phyloP scores from a whole-genome alignment of 1,140 invertebrate species.

The Megalopta genalis region DNA sequence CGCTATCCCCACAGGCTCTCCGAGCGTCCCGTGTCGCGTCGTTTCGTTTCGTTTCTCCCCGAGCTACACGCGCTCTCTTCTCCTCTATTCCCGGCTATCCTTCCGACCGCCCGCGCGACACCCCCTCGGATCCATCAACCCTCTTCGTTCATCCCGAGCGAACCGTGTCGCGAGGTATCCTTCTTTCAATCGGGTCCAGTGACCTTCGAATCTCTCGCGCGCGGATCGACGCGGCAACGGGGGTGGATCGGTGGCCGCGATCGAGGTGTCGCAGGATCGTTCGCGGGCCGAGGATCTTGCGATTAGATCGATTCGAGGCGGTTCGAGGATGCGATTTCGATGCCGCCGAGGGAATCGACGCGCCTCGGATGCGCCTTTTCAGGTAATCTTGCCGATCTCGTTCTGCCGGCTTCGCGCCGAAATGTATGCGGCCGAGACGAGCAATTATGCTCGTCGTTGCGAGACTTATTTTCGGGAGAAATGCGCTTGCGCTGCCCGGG shows the following conservation, averaged over 20 bases:
- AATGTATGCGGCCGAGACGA: too few species aligned
- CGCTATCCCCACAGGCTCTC: too few species aligned
- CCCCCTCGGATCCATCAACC: neutral
- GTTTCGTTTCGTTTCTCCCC: neutral
- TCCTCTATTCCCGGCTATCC: neutral
- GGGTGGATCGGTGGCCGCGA: neutral
- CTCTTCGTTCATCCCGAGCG: neutral
- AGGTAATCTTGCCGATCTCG: too few species aligned
- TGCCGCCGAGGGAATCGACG: too few species aligned
- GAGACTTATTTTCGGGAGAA: too few species aligned
- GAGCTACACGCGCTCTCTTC: neutral
- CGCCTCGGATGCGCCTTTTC: too few species aligned
- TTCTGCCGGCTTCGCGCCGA: too few species aligned
- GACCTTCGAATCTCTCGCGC: conserved; percentile 31
- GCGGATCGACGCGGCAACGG: neutral
- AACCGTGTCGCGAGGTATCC: conserved; percentile 4
- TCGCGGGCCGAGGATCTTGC: neutral
- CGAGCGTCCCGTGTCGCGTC: neutral
- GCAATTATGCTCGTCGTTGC: too few species aligned
- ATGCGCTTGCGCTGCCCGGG: too few species aligned
- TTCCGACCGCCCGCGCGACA: neutral
- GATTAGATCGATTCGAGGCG: neutral
- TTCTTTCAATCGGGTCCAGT: conserved; percentile 2
- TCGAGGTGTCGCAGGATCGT: neutral
- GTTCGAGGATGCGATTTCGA: too few species aligned